Conservation (phyloP, 2,888 invertebrate genomes). For the Ommatoiulus sabulosus region DNA sequence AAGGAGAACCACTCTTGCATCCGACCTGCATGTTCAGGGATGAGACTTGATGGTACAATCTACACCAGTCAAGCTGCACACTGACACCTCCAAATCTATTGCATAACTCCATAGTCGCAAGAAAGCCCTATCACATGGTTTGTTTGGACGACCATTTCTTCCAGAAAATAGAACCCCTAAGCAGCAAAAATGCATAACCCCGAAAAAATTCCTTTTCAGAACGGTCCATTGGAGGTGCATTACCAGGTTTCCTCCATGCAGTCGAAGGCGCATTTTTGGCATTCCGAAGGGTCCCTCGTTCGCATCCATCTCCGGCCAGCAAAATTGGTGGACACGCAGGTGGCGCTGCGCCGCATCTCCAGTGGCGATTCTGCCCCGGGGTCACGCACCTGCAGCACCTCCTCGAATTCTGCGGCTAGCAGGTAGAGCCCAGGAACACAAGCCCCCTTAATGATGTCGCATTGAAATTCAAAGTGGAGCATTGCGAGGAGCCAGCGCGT, state of each 20-base stretch:
- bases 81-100: too few species aligned
- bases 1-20: too few species aligned
- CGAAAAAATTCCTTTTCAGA: background rate
- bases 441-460: slow-evolving; percentile 51
- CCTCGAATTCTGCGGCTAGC: background rate
- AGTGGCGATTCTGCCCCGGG: slow-evolving; percentile 20
- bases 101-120: too few species aligned
- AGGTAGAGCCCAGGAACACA: slow-evolving; percentile 13
- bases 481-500: background rate
- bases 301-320: background rate
- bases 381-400: slow-evolving; percentile 53
- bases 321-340: background rate
- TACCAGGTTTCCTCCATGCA: background rate
- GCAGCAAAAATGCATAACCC: background rate
- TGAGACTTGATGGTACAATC: too few species aligned
- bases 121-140: too few species aligned
- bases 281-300: background rate
- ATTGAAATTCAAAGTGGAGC: slow-evolving; percentile 55
- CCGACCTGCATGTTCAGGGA: too few species aligned
- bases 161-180: background rate
- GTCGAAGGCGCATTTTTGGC: background rate
- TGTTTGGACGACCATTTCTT: background rate
- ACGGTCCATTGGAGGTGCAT: background rate
- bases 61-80: too few species aligned
- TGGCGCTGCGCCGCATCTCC: background rate